Evolutionary conservation across 30 jellyfish, hydroid and myxozoan species (phyloP), one percentile per base, ranked within the genome.

Genomic region (Catostylus mosaicus): DNA sequence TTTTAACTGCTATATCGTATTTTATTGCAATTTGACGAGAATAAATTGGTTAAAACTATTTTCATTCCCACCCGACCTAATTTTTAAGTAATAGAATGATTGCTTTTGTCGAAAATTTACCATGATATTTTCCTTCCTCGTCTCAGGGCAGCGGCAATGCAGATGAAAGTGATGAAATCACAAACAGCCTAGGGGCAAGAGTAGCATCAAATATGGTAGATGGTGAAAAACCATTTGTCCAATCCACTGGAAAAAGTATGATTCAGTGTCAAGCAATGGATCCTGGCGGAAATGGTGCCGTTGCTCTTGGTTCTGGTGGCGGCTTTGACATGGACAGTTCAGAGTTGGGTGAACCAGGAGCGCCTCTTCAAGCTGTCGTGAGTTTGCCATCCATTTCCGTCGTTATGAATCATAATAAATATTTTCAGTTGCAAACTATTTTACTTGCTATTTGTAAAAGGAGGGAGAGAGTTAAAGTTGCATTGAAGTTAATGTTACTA

Each of bases 191-290:
- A 6, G 89, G 92, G 16, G 12, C 37, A n/a, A 69, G 63, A 1
- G 80, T 87, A 22, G 97, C 95, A 23, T 86, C 70, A 9, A 89
- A 64, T 52, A 89, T 51, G 88, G 97, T 89, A 26, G 91, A 90
- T 30, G 97, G 97, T 7, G 97, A 89, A 38, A 35, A 73, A 19
- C 83, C 94, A n/a, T 62, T 61, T 30, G 68, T 27, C 22, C 37
- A 79, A 7, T 24, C 29, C 32, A 59, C 92, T 36, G 92, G 88
- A 35, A 70, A 56, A 2, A 77, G 89, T 34, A 0, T 68, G 74
- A 10, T 82, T 10, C 50, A 74, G 1, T 63, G 75, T 27, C 64
- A 36, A 52, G 75, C 86, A 3, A 69, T 82, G 73, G 92, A 82
- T n/a, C 63, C 86, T 19, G 86, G 86, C 38, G 85, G 92, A 3